Percentiles rank a stretch among this genome's conserved stretches.
These are phyloP conservation scores for Crossocerus cetratus DNA, from an alignment of 2,888 invertebrate species.

Conservation along the genomic window DNA sequence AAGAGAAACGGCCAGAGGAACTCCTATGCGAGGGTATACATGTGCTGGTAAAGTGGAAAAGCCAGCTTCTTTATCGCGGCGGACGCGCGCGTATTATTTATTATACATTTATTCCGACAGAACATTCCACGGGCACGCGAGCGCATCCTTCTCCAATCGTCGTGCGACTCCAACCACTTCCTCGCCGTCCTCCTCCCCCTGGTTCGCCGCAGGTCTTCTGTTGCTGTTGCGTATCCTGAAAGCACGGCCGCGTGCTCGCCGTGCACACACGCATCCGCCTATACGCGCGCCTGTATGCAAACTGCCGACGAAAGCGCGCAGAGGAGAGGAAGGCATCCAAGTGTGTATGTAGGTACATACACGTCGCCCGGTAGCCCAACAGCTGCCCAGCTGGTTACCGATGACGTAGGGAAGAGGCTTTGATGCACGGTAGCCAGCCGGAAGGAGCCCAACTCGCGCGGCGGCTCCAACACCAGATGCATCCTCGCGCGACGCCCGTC, in stretches of 20 bases:
- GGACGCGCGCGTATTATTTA: neutral
- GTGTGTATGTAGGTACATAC: conserved; percentile 18
- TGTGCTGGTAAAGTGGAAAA: too few species aligned
- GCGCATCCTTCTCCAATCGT: conserved; percentile 29
- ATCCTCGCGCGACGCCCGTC: too few species aligned
- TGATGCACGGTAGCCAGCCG: conserved; percentile 43
- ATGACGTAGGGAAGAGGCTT: conserved; percentile 49
- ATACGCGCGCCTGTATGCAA: too few species aligned
- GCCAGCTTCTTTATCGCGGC: neutral
- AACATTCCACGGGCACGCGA: conserved; percentile 20
- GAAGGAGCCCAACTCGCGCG: conserved; percentile 27
- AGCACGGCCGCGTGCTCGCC: too few species aligned
- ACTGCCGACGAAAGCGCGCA: too few species aligned
- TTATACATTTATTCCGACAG: neutral
- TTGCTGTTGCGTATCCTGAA: too few species aligned
- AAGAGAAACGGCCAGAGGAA: too few species aligned
- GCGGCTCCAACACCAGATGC: too few species aligned
- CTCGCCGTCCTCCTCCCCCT: too few species aligned
- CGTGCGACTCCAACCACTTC: conserved; percentile 21
- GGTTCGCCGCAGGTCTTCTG: too few species aligned
- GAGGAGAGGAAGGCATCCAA: conserved; percentile 22
- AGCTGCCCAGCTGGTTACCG: conserved; percentile 49
- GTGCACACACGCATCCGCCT: too few species aligned
- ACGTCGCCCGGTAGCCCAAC: conserved; percentile 36
- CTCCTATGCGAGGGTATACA: too few species aligned